Evolutionary conservation across 2,888 invertebrate species (phyloP).

Genomic region (Eupelmus urozonus): DNA sequence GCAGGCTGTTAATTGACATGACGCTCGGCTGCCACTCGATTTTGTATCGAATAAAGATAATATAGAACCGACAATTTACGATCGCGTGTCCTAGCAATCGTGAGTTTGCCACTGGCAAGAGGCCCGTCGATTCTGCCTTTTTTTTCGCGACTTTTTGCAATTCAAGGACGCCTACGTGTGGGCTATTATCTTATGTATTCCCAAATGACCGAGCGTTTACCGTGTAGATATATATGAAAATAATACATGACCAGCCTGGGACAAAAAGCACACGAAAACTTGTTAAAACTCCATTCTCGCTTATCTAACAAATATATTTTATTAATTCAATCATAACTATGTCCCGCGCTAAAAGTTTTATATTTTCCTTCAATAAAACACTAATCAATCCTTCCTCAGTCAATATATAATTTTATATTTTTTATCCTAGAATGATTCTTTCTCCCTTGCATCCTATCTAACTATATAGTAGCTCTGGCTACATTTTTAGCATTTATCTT

Average conservation of each 20-base stretch:
- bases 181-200: slow-evolving; percentile 34
- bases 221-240: slow-evolving; percentile 2
- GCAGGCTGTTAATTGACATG: slow-evolving; percentile 16
- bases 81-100: slow-evolving; percentile 14
- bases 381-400: no score
- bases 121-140: slow-evolving; percentile 4
- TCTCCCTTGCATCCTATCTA: no score
- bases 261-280: not conserved
- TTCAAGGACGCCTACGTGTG: slow-evolving; percentile 15
- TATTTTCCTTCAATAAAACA: no score
- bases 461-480: no score
- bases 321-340: slow-evolving; percentile 2
- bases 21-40: slow-evolving; percentile 15
- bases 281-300: not conserved
- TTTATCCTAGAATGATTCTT: no score
- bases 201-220: slow-evolving; percentile 19
- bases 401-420: no score
- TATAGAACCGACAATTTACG: slow-evolving; percentile 25
- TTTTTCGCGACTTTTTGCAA: not conserved
- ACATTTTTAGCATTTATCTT: no score
- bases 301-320: not conserved
- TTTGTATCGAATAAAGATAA: slow-evolving; percentile 27
- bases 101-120: not conserved
- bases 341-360: no score
- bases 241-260: not conserved